A percentile compares a stretch with the other conserved stretches of the same genome.
Conservation (phyloP, 1,140 invertebrate genomes). For the Cherax quadricarinatus region DNA sequence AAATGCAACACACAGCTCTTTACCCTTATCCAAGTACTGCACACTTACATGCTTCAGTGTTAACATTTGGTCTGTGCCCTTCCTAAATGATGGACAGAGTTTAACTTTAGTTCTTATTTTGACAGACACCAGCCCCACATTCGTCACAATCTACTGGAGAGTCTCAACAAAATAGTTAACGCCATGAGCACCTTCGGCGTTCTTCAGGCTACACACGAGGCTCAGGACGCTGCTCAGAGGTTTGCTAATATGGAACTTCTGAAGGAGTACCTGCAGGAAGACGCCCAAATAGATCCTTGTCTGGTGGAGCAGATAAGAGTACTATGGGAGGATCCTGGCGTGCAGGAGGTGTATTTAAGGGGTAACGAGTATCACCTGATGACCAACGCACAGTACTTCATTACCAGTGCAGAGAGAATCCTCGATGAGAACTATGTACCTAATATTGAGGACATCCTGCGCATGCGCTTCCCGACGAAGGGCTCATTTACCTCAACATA, state of each 20-base stretch:
- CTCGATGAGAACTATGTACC: constrained; percentile 44
- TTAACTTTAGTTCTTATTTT: background rate
- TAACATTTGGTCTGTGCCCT: no score
- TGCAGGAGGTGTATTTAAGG: constrained; percentile 38
- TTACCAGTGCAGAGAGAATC: constrained; percentile 30
- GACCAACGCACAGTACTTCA: constrained; percentile 56
- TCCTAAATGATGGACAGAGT: background rate
- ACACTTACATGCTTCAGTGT: no score
- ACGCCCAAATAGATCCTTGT: constrained; percentile 14
- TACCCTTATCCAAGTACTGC: no score
- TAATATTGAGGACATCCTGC: constrained; percentile 54
- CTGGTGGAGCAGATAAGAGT: constrained; percentile 1
- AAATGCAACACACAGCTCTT: no score
- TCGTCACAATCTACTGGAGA: constrained; percentile 52
- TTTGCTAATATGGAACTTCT: constrained; percentile 32
- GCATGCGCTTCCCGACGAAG: constrained; percentile 50
- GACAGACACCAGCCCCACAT: constrained; percentile 61
- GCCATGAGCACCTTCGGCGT: constrained; percentile 14
- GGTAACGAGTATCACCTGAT: constrained; percentile 59
- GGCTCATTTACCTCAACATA: constrained; percentile 28
- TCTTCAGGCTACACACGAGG: background rate
- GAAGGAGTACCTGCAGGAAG: background rate
- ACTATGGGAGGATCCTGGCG: constrained; percentile 36
- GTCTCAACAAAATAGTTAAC: constrained; percentile 41
- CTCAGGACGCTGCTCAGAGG: constrained; percentile 17